Percentiles rank a stretch among this genome's conserved stretches.
phyloP scores from a whole-genome alignment of 2,113 vertebrate genomes.

The Phrynosoma platyrhinos region DNA sequence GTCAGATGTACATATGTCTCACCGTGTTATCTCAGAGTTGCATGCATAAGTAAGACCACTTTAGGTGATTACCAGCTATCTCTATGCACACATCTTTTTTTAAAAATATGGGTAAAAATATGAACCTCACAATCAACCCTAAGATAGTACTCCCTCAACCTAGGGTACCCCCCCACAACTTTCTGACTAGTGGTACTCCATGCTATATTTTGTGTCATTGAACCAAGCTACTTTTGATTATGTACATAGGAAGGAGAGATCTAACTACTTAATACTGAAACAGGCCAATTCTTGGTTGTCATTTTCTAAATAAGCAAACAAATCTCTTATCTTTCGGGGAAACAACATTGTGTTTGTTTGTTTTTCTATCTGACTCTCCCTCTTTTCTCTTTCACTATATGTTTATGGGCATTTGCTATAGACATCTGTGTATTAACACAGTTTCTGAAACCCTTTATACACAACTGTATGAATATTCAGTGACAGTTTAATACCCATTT shows the following conservation, averaged over 20 bases:
- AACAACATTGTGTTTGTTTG: slow-evolving; percentile 36
- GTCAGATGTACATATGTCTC: not conserved
- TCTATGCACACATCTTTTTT: not conserved
- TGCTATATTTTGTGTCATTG: not conserved
- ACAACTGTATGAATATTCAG: slow-evolving; percentile 47
- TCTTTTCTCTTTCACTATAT: slow-evolving; percentile 20
- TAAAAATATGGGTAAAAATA: not conserved
- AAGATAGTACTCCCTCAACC: too few species aligned
- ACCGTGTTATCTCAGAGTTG: not conserved
- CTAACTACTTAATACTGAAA: not conserved
- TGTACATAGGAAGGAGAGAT: not conserved
- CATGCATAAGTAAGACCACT: too few species aligned
- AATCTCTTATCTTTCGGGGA: slow-evolving; percentile 23
- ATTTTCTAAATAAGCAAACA: slow-evolving; percentile 12
- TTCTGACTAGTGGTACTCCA: not conserved
- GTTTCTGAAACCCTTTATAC: slow-evolving; percentile 53
- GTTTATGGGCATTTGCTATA: slow-evolving; percentile 57
- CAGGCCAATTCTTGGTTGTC: not conserved
- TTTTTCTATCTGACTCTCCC: slow-evolving; percentile 8
- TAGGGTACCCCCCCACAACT: not conserved
- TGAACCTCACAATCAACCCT: not conserved
- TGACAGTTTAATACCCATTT: slow-evolving; percentile 17
- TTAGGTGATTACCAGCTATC: not conserved
- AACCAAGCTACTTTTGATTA: not conserved
- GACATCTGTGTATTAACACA: slow-evolving; percentile 62